Conservation (phyloP, 2,113 vertebrate genomes). For the Myotis davidii region DNA sequence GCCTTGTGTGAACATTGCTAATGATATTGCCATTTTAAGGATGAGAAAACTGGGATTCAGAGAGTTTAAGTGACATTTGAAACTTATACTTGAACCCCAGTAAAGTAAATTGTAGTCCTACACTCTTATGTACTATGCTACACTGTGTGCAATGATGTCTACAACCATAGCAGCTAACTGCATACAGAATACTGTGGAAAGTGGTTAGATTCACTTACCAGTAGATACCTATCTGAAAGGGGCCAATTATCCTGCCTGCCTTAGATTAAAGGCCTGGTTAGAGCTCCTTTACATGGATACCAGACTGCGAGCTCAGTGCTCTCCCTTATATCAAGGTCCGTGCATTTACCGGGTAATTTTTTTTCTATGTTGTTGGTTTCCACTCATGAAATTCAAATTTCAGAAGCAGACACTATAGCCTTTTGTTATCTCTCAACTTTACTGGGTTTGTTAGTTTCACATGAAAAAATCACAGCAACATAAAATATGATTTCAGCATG, state of each 20-base stretch:
- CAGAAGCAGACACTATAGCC: neutral
- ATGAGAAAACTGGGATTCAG: neutral
- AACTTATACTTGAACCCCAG: neutral
- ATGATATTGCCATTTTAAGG: neutral
- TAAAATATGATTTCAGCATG: neutral
- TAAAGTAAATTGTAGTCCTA: neutral
- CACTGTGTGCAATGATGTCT: neutral
- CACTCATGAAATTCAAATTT: neutral
- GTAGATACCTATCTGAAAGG: neutral
- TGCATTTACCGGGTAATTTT: neutral
- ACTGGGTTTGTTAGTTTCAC: neutral
- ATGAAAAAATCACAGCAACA: neutral
- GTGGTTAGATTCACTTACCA: neutral
- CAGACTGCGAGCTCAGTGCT: neutral
- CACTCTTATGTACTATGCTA: neutral
- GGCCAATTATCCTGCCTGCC: neutral
- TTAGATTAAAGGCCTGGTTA: neutral
- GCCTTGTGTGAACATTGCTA: neutral
- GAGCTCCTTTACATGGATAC: neutral
- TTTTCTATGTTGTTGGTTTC: neutral
- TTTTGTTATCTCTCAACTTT: neutral
- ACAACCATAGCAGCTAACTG: neutral
- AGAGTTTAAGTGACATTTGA: neutral
- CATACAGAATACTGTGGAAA: neutral
- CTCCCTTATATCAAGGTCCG: neutral